These are phyloP conservation scores for Hololepta plana DNA, from an alignment of 2,888 invertebrate genomes.

Conservation along the genomic window DNA sequence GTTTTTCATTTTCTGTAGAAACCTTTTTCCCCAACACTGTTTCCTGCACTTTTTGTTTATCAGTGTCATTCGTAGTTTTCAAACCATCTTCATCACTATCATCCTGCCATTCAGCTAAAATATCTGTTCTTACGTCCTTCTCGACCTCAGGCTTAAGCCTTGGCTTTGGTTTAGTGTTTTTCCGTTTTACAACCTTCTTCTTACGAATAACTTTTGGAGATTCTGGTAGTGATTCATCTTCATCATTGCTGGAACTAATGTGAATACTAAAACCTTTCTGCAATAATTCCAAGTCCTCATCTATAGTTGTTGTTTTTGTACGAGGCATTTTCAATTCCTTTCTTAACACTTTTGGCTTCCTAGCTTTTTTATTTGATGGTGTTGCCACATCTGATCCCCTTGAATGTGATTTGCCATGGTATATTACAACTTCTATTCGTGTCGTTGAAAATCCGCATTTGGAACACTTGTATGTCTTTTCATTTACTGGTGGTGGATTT, in stretches of 20 bases:
- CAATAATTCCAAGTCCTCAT: conserved; percentile 16
- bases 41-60: too few species aligned
- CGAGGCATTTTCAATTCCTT: conserved; percentile 9
- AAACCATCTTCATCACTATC: too few species aligned
- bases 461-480: conserved; percentile 13
- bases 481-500: conserved; percentile 8
- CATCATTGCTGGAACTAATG: conserved; percentile 11
- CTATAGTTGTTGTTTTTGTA: conserved; percentile 14
- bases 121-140: too few species aligned
- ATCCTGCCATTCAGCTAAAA: too few species aligned
- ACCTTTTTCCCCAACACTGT: too few species aligned
- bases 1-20: too few species aligned
- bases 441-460: conserved; percentile 36
- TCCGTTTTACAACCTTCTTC: conserved; percentile 20
- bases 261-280: conserved; percentile 13
- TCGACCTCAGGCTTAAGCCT: too few species aligned
- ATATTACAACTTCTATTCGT: conserved; percentile 53
- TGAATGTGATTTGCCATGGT: conserved; percentile 54
- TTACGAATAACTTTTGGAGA: conserved; percentile 14
- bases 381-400: conserved; percentile 8
- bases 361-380: conserved; percentile 10
- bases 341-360: too few species aligned
- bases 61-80: too few species aligned
- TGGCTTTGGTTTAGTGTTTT: conserved; percentile 6
- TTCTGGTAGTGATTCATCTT: conserved; percentile 5